Percentiles rank a stretch among this genome's conserved stretches.
phyloP scores from a whole-genome alignment of 2,113 vertebrate genomes.

The Bambusicola thoracicus region DNA sequence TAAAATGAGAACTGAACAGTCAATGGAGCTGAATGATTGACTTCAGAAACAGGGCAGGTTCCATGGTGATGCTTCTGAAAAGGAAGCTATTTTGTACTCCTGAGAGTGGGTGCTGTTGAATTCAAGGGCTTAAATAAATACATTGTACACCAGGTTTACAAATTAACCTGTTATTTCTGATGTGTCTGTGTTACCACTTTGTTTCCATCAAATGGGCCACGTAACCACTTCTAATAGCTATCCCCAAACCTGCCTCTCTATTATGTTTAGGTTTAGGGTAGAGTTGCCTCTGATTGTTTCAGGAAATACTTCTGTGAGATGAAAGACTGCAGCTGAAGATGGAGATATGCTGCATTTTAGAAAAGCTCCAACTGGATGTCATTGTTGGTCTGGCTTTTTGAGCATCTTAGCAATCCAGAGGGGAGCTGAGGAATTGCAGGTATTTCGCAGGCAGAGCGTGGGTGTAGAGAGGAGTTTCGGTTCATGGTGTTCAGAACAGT shows the following conservation, averaged over 20 bases:
- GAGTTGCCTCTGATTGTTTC: not conserved
- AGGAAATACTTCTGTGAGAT: not conserved
- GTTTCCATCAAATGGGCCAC: not conserved
- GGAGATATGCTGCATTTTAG: not conserved
- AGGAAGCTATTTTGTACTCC: slow-evolving; percentile 5
- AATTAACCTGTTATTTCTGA: slow-evolving; percentile 36
- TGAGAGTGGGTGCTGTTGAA: not conserved
- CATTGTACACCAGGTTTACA: not conserved
- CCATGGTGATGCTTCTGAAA: slow-evolving; percentile 19
- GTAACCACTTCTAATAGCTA: not conserved
- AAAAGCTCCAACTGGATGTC: not conserved
- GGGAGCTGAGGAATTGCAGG: not conserved
- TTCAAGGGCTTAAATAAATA: not conserved
- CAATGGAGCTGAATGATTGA: not conserved
- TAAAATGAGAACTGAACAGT: slow-evolving; percentile 40
- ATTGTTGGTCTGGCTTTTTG: not conserved
- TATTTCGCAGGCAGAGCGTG: not conserved
- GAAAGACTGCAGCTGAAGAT: not conserved
- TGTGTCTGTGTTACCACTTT: not conserved
- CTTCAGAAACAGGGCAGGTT: not conserved
- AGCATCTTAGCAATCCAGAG: not conserved
- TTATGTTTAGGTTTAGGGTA: not conserved
- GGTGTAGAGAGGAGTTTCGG: fast-evolving
- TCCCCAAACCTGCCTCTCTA: not conserved
- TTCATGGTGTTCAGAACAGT: not conserved